Conservation (phyloP, 1,140 invertebrate species). For the Drosophila quadrilineata region DNA sequence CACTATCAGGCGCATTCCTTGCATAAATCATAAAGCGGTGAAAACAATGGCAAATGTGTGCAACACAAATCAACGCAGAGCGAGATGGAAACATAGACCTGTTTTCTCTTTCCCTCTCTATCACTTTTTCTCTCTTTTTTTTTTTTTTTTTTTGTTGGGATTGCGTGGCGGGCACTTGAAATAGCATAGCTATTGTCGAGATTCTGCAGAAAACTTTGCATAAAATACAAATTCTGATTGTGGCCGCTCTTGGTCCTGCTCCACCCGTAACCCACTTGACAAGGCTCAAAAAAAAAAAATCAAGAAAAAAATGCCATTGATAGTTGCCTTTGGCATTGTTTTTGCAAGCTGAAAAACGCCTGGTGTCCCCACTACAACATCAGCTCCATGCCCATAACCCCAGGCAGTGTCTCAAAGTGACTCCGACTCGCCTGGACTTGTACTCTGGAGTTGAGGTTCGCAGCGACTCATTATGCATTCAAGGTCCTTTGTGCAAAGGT, state of each 20-base stretch:
- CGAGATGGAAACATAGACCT: neutral
- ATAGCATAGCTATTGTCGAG: slow-evolving; percentile 33
- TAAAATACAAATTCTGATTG: slow-evolving; percentile 70
- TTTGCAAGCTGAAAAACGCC: slow-evolving; percentile 33
- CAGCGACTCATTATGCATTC: slow-evolving; percentile 73
- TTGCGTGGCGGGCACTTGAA: slow-evolving; percentile 33
- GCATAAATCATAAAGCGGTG: slow-evolving; percentile 32
- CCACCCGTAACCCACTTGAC: slow-evolving; percentile 54
- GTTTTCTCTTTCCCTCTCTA: slow-evolving; percentile 2
- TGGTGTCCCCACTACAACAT: too few species aligned
- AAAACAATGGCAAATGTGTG: slow-evolving; percentile 11
- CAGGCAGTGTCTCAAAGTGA: slow-evolving; percentile 4
- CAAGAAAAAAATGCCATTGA: slow-evolving; percentile 72
- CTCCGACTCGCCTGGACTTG: neutral
- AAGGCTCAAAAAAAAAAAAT: slow-evolving; percentile 74
- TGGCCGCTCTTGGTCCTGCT: neutral
- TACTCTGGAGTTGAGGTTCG: neutral
- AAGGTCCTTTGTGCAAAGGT: slow-evolving; percentile 70
- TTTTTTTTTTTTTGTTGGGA: too few species aligned
- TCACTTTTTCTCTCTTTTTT: neutral
- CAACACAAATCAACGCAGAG: neutral
- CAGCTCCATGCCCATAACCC: slow-evolving; percentile 26
- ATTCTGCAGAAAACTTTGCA: slow-evolving; percentile 62
- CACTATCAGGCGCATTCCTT: slow-evolving; percentile 9
- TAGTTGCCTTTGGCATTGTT: slow-evolving; percentile 69